Conservation (phyloP, 2,888 invertebrate genomes). For the Aphodius granarius region DNA sequence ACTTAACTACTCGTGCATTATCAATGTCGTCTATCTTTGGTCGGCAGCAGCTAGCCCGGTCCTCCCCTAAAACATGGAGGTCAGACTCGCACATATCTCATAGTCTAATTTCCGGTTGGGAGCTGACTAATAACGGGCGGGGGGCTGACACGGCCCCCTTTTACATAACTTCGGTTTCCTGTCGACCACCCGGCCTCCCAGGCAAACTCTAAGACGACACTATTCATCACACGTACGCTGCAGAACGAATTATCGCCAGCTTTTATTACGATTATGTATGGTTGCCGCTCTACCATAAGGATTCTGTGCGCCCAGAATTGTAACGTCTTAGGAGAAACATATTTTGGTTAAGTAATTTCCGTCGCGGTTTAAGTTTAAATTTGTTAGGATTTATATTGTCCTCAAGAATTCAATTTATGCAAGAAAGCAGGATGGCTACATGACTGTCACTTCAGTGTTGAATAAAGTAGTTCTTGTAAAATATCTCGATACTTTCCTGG, state of each 20-base stretch:
- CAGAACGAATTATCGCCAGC: slow-evolving; percentile 31
- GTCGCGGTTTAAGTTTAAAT: neutral
- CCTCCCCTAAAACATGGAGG: slow-evolving; percentile 38
- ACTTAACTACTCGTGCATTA: slow-evolving; percentile 38
- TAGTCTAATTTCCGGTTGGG: slow-evolving; percentile 45
- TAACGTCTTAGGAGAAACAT: neutral
- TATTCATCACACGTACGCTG: slow-evolving; percentile 30
- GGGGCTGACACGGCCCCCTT: slow-evolving; percentile 21
- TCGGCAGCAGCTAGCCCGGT: slow-evolving; percentile 12
- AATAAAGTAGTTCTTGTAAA: too few species aligned
- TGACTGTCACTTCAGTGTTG: too few species aligned
- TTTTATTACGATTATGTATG: neutral
- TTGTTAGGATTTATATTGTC: neutral
- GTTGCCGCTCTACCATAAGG: neutral
- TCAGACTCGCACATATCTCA: slow-evolving; percentile 43
- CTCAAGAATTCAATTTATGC: neutral
- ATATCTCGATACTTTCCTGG: too few species aligned
- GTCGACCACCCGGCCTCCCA: slow-evolving; percentile 14
- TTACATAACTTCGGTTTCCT: slow-evolving; percentile 39
- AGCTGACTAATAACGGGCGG: slow-evolving; percentile 43
- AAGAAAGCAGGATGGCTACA: neutral
- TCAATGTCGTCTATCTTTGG: slow-evolving; percentile 39
- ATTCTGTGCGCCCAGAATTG: neutral
- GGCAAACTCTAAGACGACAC: slow-evolving; percentile 20
- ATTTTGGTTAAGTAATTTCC: neutral